Evolutionary conservation across 2,888 invertebrate species (phyloP), one percentile per base, ranked within the genome.

Genomic region (Plebejus anna): DNA sequence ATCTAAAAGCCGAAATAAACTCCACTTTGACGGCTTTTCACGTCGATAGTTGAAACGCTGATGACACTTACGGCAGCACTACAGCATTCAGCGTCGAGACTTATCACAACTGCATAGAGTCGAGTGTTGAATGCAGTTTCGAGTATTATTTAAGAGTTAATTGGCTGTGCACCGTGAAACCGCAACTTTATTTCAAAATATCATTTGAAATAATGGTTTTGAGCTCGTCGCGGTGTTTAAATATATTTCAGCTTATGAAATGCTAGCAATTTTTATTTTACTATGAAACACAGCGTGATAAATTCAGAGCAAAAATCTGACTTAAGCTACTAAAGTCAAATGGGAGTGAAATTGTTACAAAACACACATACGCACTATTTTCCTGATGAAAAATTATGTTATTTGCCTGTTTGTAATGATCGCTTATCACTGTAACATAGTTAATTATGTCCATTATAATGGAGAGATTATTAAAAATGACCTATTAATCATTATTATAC

Each of bases 1-100:
- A 13, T 32, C 73, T 73, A 73, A 73, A 73, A 73, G 73, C 73
- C 51, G 11, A 42, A 71, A 73, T 73, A 55, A 73, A 73, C 73
- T 32, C 51, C 73, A 73, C 73, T 73, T 73, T 55, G 73, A 28
- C 73, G 55, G 73, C 32, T 73, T 47, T 73, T 73, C 32, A 73
- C 32, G 32, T 73, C 73, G 51, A 73, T 73, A 73, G 73, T 36
- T 55, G 55, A 73, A 73, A 51, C 51, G 73, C 51, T 73, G 73
- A 73, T 73, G 73, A 73, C 72, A 72, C 72, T 72, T 42, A 72
- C 28, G 71, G 51, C 32, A 55, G 51, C 51, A 5, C 13, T 13
- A 32, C 28, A 32, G 73, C 73, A 22, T 72, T 51, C 32, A 28
- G 51, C 73, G 55, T 32, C 13, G 47, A 47, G 4, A 47, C 72